Base-by-base conservation (phyloP, 2,888 invertebrate species). In the Bimastos eiseni region DNA sequence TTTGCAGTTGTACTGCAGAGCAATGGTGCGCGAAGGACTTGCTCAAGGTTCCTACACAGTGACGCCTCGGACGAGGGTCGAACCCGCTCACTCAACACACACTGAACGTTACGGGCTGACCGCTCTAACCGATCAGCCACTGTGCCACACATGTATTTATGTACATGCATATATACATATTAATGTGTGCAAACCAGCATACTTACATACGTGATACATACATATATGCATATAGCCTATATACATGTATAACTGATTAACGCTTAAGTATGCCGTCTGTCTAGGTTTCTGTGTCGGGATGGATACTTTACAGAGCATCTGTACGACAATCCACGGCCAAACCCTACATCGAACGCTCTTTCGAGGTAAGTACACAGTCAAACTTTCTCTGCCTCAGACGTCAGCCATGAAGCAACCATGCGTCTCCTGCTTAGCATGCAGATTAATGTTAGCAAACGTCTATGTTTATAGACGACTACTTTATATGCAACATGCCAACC, bases 291-390 rank as follows among this genome's bases (percentile, higher is more conserved):
- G 86, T 15, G 86, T 86, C 21, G 86, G 86, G 24, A 34, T 86
- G 86, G 86, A 86, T 86, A 36, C 86, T 1, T 37, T 86, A 30
- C 86, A 37, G 36, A 86, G 24, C 86, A 86, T 86, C 37, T 86
- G 86, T 24, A 36, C 86, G 36, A 86, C 86, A 36, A 86, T 86
- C 36, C 86, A 86, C 86, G 86, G 86, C 86, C 86, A 86, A 17
- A 34, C 86, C 24, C 17, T 86, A 15, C 86, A n/a, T 34, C 34
- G 86, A 17, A 86, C 86, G 17, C 86, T 86, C n/a, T 37, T 86
- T 24, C 19, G 86, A 34, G 34, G 86, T 15, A 86, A 70, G 70
- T 70, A 55, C 30, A 24, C 49, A 49, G 49, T 41, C 24, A 24
- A 21, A 49, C 1, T 34, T 30, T 70, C 70, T 70, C 30, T 70